Conservation (phyloP, 2,113 vertebrate genomes). For the Rhizomys pruinosus region DNA sequence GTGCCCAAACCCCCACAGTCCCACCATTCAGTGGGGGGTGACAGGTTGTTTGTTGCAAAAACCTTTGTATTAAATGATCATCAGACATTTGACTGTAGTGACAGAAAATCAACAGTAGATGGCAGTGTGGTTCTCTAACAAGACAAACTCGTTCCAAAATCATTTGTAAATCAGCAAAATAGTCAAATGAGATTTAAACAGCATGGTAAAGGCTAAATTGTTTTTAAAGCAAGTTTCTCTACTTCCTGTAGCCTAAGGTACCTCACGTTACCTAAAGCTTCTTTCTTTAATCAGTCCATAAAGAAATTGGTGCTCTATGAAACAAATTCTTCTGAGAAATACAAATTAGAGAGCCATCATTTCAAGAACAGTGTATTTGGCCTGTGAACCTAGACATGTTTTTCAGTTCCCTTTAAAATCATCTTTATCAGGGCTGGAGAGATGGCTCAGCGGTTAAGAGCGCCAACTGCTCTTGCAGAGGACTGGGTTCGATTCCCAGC, state of each 20-base stretch:
- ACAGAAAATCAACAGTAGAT: slow-evolving; percentile 69
- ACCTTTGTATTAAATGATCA: not conserved
- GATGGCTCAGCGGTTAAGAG: not conserved
- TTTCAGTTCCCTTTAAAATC: not conserved
- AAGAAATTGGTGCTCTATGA: not conserved
- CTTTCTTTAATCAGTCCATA: slow-evolving; percentile 12
- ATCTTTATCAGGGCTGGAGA: too few relatives aligned
- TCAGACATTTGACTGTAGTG: slow-evolving; percentile 47
- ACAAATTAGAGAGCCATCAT: not conserved
- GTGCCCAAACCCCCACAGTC: too few relatives aligned
- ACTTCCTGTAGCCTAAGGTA: not conserved
- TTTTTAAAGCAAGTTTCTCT: not conserved
- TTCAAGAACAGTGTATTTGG: slow-evolving; percentile 7
- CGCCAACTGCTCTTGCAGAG: not conserved
- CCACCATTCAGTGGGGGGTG: too few relatives aligned
- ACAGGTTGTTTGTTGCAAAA: too few relatives aligned
- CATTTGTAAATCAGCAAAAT: slow-evolving; percentile 10
- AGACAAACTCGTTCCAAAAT: slow-evolving; percentile 26
- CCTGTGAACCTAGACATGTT: not conserved
- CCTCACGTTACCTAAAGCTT: not conserved
- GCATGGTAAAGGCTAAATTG: slow-evolving; percentile 12
- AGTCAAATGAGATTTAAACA: not conserved
- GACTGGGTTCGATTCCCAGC: not conserved
- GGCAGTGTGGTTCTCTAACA: slow-evolving; percentile 74
- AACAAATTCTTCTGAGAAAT: not conserved